Evolutionary conservation across 2,113 vertebrate genomes (phyloP), one percentile per base, ranked within the genome.

Genomic region (Corythoichthys intestinalis): DNA sequence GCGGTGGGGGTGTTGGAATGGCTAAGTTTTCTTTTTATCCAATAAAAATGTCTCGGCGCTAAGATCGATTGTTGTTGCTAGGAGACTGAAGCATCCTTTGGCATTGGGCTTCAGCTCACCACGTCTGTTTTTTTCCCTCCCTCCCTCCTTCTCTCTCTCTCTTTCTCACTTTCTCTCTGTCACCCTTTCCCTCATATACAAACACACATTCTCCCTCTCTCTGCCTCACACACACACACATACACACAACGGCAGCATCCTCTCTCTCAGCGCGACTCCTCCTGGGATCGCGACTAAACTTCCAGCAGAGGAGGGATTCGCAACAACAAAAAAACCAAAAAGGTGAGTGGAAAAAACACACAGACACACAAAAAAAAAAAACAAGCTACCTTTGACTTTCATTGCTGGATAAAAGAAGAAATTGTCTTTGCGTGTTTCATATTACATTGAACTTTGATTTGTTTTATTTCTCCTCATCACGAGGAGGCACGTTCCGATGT

Each of bases 31-130:
- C 82, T 88, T 89, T 89, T 86, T 80, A 89, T 87, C 91, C 88
- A 91, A 92, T 92, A 89, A 91, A 88, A 91, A 88, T 86, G 85
- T 90, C 87, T 89, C 83, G 83, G 83, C 83, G 82, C 82, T 81
- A 37, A 87, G 89, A 93, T 91, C 89, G 89, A 91, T 91, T 92
- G 90, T 91, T 93, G 92, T 93, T 93, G 92, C 92, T 93, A 93
- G 91, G 92, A 93, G 90, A 93, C 92, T 91, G 91, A 92, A 93
- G 92, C 92, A 93, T 93, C 92, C 91, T 91, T 87, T 90, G 89
- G 90, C 88, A 89, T 88, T 82, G 83, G 85, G 84, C 84, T 89
- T 85, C 76, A 86, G 86, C 82, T 85, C 86, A 84, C 77, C 89
- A 80, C 87, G 86, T 86, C 86, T 88, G 86, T 89, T 88, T 85